A percentile compares a stretch with the other conserved stretches of the same genome.
phyloP scores from a whole-genome alignment of 64 coral and sea anemone genomes.

The Anthopleura sola region DNA sequence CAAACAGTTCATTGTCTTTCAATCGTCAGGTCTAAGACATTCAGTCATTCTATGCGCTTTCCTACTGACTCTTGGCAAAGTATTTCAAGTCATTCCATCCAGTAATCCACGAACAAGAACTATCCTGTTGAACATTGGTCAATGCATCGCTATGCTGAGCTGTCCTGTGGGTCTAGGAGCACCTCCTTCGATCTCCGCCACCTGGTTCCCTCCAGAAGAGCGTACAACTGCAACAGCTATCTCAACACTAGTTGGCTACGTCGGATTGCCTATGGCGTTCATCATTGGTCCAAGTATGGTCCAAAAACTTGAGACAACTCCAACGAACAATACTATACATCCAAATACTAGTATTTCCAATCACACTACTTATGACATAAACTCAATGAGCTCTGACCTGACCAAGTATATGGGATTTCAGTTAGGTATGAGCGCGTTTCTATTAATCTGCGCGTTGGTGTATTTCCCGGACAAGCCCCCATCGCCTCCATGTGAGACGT shows the following conservation, averaged over 20 bases:
- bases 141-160: conserved; percentile 56
- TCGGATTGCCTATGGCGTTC: conserved; percentile 52
- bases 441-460: conserved; percentile 47
- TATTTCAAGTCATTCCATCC: conserved; percentile 53
- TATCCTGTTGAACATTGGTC: conserved; percentile 59
- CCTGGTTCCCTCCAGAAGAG: conserved; percentile 70
- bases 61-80: conserved; percentile 47
- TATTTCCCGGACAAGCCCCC: conserved; percentile 73
- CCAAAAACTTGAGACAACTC: neutral
- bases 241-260: conserved; percentile 35
- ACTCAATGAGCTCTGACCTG: neutral
- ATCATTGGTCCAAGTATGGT: conserved; percentile 62
- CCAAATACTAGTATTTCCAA: neutral
- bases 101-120: conserved; percentile 1
- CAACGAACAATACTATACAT: neutral
- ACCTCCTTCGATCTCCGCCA: conserved; percentile 54
- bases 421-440: conserved; percentile 24
- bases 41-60: conserved; percentile 38
- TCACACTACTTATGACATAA: neutral
- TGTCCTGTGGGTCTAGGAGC: conserved; percentile 56
- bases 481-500: conserved; percentile 23
- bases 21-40: conserved; percentile 44
- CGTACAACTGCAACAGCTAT: conserved; percentile 72
- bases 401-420: conserved; percentile 35
- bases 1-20: neutral